Conservation (phyloP, 1,140 invertebrate species). For the Caenorhabditis latens region DNA sequence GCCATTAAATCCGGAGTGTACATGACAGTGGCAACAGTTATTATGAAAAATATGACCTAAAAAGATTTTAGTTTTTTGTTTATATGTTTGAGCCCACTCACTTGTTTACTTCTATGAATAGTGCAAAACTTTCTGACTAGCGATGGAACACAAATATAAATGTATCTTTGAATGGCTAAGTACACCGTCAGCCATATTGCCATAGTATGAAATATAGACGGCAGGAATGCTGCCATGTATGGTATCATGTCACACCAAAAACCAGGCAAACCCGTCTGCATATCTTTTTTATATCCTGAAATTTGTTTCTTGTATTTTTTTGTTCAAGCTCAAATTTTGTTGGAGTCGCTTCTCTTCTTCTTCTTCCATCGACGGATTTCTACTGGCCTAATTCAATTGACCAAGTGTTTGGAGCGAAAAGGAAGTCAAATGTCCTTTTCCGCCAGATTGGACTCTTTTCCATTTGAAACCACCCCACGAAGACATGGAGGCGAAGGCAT, state of each 20-base stretch:
- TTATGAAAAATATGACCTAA: slow-evolving; percentile 75
- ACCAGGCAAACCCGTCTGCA: slow-evolving; percentile 68
- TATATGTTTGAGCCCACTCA: slow-evolving; percentile 34
- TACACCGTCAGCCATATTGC: slow-evolving; percentile 75
- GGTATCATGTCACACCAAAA: slow-evolving; percentile 76
- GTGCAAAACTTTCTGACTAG: slow-evolving; percentile 74
- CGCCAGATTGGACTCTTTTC: slow-evolving; percentile 11
- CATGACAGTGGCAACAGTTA: slow-evolving; percentile 70
- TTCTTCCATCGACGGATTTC: slow-evolving; percentile 28
- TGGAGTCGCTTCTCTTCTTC: background rate
- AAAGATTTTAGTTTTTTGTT: slow-evolving; percentile 55
- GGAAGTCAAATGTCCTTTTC: background rate
- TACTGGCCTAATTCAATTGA: slow-evolving; percentile 27
- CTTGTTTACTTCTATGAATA: slow-evolving; percentile 75
- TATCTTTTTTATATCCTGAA: slow-evolving; percentile 72
- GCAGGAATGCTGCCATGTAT: slow-evolving; percentile 74
- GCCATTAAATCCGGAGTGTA: slow-evolving; percentile 75
- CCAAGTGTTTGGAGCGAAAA: slow-evolving; percentile 45
- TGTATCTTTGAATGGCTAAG: slow-evolving; percentile 75
- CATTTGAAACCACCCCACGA: background rate
- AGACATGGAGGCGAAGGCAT: background rate
- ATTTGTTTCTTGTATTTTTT: background rate
- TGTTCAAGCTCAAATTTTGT: background rate
- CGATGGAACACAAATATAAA: slow-evolving; percentile 77
- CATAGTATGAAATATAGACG: slow-evolving; percentile 77